Evolutionary conservation across 2,113 vertebrate genomes (phyloP), one percentile per base, ranked within the genome.

Genomic region (Piliocolobus tephrosceles): DNA sequence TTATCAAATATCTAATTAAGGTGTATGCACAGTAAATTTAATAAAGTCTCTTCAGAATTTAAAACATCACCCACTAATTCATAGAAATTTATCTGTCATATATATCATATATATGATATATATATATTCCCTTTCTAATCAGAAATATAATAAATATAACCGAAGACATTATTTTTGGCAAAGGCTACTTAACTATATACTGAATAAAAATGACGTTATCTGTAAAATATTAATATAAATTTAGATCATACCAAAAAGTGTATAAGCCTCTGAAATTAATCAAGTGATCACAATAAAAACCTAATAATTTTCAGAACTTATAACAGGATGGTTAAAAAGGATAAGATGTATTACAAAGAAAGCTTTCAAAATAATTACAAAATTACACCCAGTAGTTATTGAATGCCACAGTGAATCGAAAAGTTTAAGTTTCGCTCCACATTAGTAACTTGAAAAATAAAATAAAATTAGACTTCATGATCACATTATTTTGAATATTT

Each of bases 61-160:
- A 97, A 97, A 97, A 64, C n/a, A 47, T 55, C 68, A 38, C 45
- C 85, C 86, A 88, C 87, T 97, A 98, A 97, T 97, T 97, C 81
- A 95, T 2, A 80, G 18, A 82, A 92, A 97, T 90, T 85, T 96
- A 92, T 70, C 85, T 88, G 93, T 78, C 35, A 78, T 93, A 90
- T 95, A 97, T 64, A 64, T 61, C 58, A 61, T 10, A 61, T 4
- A 12, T 61, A 61, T 61, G 10, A 61, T 87, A 91, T 16, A 88
- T 47, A 81, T 91, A 88, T 96, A 88, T 96, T 98, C 92, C 20
- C n/a, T 93, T 97, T 94, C 72, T 90, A 97, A 96, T 96, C 83
- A 96, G 64, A 96, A 93, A 97, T 57, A 93, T 91, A 94, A 97
- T 97, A 98, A 85, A 91, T 94, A 91, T 79, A 97, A 98, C 97